These are phyloP conservation scores for Carassius gibelio DNA, from an alignment of 2,113 vertebrate genomes.

Conservation along the genomic window DNA sequence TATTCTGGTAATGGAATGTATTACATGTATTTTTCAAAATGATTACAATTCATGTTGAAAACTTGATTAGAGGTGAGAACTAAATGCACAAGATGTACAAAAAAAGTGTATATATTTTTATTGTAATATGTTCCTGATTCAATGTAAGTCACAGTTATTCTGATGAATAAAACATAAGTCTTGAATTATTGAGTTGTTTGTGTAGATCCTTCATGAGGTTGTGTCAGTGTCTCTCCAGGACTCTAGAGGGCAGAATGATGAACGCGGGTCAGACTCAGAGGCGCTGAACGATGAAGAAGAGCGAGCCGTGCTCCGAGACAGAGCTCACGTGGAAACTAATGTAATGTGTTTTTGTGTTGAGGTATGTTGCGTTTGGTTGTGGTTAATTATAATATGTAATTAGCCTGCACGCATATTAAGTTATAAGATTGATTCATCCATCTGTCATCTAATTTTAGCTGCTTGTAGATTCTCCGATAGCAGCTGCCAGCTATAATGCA, in stretches of 20 bases:
- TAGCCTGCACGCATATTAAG: not conserved
- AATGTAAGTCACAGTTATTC: not conserved
- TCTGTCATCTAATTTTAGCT: not conserved
- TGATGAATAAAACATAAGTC: not conserved
- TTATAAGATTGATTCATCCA: not conserved
- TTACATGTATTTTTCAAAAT: not conserved
- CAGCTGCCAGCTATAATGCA: not conserved
- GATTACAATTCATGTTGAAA: not conserved
- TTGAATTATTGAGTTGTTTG: not conserved
- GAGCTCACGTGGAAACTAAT: not conserved
- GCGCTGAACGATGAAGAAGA: not conserved
- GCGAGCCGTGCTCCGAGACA: no score
- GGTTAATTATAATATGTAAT: not conserved
- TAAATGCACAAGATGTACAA: not conserved
- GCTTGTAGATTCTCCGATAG: not conserved
- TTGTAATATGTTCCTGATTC: not conserved
- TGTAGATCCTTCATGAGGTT: not conserved
- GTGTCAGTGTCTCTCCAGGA: not conserved
- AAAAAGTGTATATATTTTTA: not conserved
- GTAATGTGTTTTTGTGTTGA: not conserved
- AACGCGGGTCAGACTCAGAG: not conserved
- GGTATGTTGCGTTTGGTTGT: not conserved
- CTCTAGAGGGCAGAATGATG: conserved; percentile 1
- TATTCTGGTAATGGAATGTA: not conserved
- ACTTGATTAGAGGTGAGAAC: not conserved